Conservation (phyloP, 2,113 vertebrate species). For the Dascyllus trimaculatus region DNA sequence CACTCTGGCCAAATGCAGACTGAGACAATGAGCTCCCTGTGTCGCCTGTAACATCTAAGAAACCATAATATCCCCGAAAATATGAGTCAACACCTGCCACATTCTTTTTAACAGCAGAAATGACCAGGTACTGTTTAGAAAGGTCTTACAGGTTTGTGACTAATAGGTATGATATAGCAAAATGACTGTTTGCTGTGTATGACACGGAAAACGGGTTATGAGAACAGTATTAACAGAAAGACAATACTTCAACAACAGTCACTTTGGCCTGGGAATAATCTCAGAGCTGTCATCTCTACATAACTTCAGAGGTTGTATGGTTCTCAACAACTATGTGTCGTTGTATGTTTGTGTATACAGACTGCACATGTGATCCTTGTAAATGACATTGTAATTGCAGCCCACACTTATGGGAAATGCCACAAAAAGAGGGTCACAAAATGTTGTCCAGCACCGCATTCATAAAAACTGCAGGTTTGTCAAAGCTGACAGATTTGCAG, state of each 20-base stretch:
- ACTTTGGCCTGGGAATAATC: slow-evolving; percentile 26
- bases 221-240: slow-evolving; percentile 38
- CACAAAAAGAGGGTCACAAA: slow-evolving; percentile 10
- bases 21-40: slow-evolving; percentile 11
- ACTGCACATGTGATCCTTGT: slow-evolving; percentile 5
- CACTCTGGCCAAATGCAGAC: slow-evolving; percentile 32
- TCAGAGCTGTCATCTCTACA: slow-evolving; percentile 24
- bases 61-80: slow-evolving; percentile 20
- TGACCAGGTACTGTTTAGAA: slow-evolving; percentile 16
- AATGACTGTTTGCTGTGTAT: slow-evolving; percentile 47
- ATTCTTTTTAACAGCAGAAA: slow-evolving; percentile 32
- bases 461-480: slow-evolving; percentile 26
- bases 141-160: slow-evolving; percentile 37
- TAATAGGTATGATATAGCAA: slow-evolving; percentile 38
- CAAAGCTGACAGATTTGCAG: slow-evolving; percentile 38
- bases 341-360: not conserved
- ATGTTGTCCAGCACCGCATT: slow-evolving; percentile 17
- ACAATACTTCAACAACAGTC: slow-evolving; percentile 32
- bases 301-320: slow-evolving; percentile 3
- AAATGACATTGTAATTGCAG: slow-evolving; percentile 47
- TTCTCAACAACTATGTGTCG: not conserved
- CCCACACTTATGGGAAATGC: slow-evolving; percentile 10
- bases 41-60: slow-evolving; percentile 27
- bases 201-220: slow-evolving; percentile 34
- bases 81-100: slow-evolving; percentile 46